Base-by-base conservation (phyloP, 2,797 vertebrate genomes). In the Salarias fasciatus region DNA sequence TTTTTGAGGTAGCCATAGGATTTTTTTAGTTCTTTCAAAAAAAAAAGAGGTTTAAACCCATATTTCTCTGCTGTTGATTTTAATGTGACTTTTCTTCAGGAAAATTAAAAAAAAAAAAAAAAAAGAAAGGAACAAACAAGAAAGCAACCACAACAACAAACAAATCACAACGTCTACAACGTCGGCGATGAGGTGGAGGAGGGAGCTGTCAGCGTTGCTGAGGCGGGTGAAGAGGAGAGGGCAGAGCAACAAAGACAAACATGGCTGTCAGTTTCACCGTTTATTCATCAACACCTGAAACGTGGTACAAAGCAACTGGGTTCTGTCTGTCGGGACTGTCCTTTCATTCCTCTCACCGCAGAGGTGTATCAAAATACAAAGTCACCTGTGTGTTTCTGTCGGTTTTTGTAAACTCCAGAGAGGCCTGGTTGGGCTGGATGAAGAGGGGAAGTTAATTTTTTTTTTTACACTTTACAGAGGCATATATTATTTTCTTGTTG, bases 401-500 rank as follows among this genome's bases (percentile, higher is more conserved):
- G 18, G 18, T 24, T 24, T n/a, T 78, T 54, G 75, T 88, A 83
- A 82, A 83, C 84, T 92, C 91, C 89, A 92, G 88, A 91, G 91
- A 87, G 80, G 86, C 80, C 86, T 84, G 75, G 80, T 84, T 72
- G 71, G 83, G 83, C 72, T 70, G 80, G 69, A 59, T 73, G 86
- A 82, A 80, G 84, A 82, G 69, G 80, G 87, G 78, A 58, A 65
- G 82, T 78, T 33, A 70, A 55, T 80, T 78, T 89, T 57, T n/a
- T 60, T 63, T 63, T 92, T 93, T 91, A 93, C 90, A 90, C 89
- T 92, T 93, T 93, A 93, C 90, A 93, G 87, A 85, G 92, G 89
- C 91, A 94, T 94, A 90, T 93, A 95, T 93, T 93, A 93, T 94
- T 93, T 94, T 94, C 93, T 93, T 92, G 94, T 92, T 94, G 94